phyloP scores from a whole-genome alignment of 2,113 vertebrate genomes.

The Sterrhoptilus dennistouni region DNA sequence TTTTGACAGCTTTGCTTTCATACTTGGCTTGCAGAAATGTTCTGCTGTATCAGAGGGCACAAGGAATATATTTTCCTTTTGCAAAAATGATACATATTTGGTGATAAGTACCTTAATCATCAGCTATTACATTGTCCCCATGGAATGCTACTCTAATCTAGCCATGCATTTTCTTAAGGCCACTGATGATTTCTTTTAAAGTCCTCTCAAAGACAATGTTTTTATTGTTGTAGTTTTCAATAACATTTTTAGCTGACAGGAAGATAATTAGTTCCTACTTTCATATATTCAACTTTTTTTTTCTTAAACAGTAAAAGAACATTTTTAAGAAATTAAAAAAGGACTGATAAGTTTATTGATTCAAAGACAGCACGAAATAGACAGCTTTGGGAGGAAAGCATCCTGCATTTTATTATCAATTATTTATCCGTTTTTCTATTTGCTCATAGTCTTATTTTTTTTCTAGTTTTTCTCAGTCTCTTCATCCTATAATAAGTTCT shows the following conservation, averaged over 20 bases:
- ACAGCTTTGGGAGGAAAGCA: background rate
- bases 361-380: background rate
- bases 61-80: slow-evolving; percentile 1
- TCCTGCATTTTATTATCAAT: background rate
- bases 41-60: background rate
- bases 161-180: background rate
- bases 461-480: background rate
- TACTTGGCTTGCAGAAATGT: background rate
- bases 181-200: background rate
- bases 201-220: background rate
- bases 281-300: background rate
- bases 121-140: background rate
- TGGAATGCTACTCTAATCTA: background rate
- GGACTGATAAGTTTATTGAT: background rate
- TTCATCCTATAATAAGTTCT: background rate
- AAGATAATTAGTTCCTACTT: background rate
- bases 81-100: background rate
- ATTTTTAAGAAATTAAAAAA: background rate
- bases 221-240: background rate
- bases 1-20: slow-evolving; percentile 12
- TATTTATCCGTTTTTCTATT: background rate
- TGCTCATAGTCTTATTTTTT: background rate
- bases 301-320: background rate
- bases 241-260: background rate
- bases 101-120: background rate